Conservation (phyloP, 2,888 invertebrate genomes). For the Diogma glabrata region DNA sequence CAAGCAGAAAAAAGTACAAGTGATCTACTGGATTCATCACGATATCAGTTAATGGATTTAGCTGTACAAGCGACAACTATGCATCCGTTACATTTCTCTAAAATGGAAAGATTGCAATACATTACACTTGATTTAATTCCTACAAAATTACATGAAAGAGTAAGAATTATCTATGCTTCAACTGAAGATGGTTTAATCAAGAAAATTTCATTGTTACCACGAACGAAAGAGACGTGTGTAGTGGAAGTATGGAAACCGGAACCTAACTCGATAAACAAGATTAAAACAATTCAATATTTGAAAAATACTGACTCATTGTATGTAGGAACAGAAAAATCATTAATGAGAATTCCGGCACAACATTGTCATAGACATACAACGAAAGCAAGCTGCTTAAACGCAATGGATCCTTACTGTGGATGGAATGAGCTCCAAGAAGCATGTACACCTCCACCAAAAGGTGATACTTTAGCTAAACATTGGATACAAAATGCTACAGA, state of each 20-base stretch:
- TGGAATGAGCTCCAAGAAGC: slow-evolving; percentile 70
- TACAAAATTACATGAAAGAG: slow-evolving; percentile 54
- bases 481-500: slow-evolving; percentile 62
- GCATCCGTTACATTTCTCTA: slow-evolving; percentile 55
- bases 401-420: slow-evolving; percentile 90
- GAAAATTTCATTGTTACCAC: slow-evolving; percentile 66
- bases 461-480: slow-evolving; percentile 47
- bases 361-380: slow-evolving; percentile 65
- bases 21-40: slow-evolving; percentile 50
- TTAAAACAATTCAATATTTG: slow-evolving; percentile 62
- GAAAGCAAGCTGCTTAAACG: slow-evolving; percentile 60
- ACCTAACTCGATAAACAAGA: slow-evolving; percentile 37
- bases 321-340: slow-evolving; percentile 54
- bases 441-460: slow-evolving; percentile 60
- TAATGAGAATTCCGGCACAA: slow-evolving; percentile 63
- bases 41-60: slow-evolving; percentile 80
- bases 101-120: slow-evolving; percentile 60
- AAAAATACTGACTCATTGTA: slow-evolving; percentile 70
- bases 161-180: slow-evolving; percentile 72
- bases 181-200: slow-evolving; percentile 63
- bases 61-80: slow-evolving; percentile 65
- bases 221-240: slow-evolving; percentile 60
- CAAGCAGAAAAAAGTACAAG: slow-evolving; percentile 33
- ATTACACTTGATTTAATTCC: slow-evolving; percentile 72
- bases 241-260: slow-evolving; percentile 73